These are phyloP conservation scores for Apamea epomidion DNA, from an alignment of 2,888 invertebrate genomes.

Conservation along the genomic window DNA sequence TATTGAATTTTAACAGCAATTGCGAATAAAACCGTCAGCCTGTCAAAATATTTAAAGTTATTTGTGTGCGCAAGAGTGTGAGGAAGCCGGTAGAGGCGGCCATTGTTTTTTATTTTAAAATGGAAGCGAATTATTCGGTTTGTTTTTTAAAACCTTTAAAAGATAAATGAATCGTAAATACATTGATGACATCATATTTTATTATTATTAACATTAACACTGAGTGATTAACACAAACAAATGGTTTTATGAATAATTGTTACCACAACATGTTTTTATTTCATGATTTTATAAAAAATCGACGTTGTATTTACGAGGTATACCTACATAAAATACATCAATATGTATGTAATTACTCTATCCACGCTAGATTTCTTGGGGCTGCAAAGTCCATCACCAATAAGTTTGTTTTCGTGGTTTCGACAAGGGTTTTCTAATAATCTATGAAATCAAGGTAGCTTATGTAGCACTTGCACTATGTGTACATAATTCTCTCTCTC, in stretches of 20 bases:
- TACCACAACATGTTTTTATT: slow-evolving; percentile 1
- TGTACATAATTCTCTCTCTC: background rate
- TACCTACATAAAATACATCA: background rate
- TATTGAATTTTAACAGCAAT: slow-evolving; percentile 74
- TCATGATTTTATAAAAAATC: background rate
- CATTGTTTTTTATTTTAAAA: slow-evolving; percentile 48
- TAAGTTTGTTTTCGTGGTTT: too few species aligned
- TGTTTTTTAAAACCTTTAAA: background rate
- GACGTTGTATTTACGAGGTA: background rate
- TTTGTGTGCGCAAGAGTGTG: slow-evolving; percentile 56
- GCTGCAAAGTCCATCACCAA: background rate
- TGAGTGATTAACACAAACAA: slow-evolving; percentile 19
- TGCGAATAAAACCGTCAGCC: slow-evolving; percentile 74
- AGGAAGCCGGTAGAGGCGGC: slow-evolving; percentile 59
- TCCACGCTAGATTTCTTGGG: background rate
- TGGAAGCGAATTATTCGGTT: background rate
- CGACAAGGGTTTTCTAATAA: background rate
- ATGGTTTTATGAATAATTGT: slow-evolving; percentile 16
- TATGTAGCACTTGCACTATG: background rate
- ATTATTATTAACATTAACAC: background rate
- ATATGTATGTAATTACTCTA: too few species aligned
- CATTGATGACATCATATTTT: background rate
- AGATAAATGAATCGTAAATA: background rate
- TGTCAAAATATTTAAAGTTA: slow-evolving; percentile 79
- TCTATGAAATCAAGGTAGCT: background rate